Base-by-base conservation (phyloP, 2,888 invertebrate genomes). In the Gnatocerus cornutus region DNA sequence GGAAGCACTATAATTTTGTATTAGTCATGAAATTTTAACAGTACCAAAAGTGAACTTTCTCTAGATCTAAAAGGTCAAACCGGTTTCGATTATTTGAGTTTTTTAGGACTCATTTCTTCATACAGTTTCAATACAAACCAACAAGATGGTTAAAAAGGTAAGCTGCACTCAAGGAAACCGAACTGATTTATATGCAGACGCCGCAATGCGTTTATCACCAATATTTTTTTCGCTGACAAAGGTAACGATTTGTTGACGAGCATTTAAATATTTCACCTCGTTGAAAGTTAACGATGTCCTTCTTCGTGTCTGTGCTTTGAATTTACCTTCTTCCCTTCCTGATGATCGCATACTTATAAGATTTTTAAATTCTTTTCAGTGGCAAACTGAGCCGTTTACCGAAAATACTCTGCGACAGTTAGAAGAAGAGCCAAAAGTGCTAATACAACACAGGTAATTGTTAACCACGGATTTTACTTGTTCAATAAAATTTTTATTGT, bases 331-430 rank as follows among this genome's bases (percentile, higher is more conserved):
- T 33, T 33, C 7, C n/a, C 6, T 4, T 33, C n/a, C 6, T 33
- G 7, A 33, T 33, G 2, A 33, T 4, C 21, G 21, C 21, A 21
- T 21, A 21, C 21, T 21, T 21, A 21, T 4, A 21, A 4, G 1
- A 10, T 41, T 41, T 41, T 41, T 55, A 39, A 7, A 13, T 56
- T 56, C 12, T 39, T 56, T 56, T 41, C 56, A 56, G 56, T 56
- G 41, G 56, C 56, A 56, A 27, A 56, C 41, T 16, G 56, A 56
- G 21, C 41, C 56, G 16, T 56, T 41, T 27, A 41, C 56, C 14
- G 27, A 27, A 27, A 41, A 41, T n/a, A 12, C 41, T 16, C n/a
- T 56, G n/a, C 56, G 16, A 7, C 56, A 56, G 12, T 56, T 56
- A 14, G 21, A 56, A 7, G 43, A 37, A 8, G 39, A 39, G 13